phyloP scores from a whole-genome alignment of 2,113 vertebrate species.

The Cepphus grylle region DNA sequence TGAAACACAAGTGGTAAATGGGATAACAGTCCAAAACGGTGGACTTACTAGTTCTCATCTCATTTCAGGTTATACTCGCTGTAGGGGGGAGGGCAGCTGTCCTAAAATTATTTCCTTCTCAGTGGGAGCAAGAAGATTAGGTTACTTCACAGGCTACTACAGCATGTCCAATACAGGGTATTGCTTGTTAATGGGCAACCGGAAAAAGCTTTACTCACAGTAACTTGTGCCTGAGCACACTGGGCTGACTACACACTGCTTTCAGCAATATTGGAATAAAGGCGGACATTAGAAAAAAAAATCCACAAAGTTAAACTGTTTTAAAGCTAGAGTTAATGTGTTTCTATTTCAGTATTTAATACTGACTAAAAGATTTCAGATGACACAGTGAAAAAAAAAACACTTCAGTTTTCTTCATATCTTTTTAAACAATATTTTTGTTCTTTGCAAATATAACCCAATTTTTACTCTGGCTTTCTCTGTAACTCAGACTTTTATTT shows the following conservation, averaged over 20 bases:
- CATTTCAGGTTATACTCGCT: background rate
- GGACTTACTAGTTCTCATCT: background rate
- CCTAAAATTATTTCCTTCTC: background rate
- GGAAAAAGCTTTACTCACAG: background rate
- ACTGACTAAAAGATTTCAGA: background rate
- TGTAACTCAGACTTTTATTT: background rate
- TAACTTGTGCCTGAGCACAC: background rate
- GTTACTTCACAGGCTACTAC: background rate
- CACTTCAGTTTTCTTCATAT: background rate
- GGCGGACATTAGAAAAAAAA: background rate
- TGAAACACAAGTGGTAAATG: background rate
- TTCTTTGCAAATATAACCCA: background rate
- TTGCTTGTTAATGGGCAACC: background rate
- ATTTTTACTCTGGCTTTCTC: constrained; percentile 6
- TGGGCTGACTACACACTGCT: background rate
- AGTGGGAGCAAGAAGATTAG: background rate
- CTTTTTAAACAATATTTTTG: background rate
- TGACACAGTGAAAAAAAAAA: background rate
- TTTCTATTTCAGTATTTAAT: background rate
- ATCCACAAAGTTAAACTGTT: background rate
- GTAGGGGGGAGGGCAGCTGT: fast-evolving
- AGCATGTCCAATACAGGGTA: fast-evolving
- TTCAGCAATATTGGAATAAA: background rate
- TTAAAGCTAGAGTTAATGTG: background rate
- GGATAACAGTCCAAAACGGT: background rate